Percentiles rank a stretch among this genome's conserved stretches.
Evolutionary conservation across 2,888 invertebrate species (phyloP).

Genomic region (Lasioglossum vierecki): DNA sequence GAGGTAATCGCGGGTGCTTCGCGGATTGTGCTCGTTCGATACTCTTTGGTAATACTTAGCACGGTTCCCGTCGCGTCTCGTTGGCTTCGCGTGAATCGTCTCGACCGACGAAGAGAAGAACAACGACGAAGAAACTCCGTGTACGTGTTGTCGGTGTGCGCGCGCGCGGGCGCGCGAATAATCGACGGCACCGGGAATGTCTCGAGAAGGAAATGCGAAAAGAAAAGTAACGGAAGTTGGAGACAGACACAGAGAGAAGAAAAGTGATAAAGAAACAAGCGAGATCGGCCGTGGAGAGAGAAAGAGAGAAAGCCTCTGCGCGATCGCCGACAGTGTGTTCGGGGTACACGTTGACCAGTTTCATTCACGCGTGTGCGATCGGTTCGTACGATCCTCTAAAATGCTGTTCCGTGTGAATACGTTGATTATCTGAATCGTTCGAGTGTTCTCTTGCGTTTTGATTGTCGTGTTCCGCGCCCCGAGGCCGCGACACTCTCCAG

Average conservation of each 20-base stretch:
- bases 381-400: background rate
- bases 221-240: conserved; percentile 27
- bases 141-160: conserved; percentile 1
- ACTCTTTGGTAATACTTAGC: conserved; percentile 43
- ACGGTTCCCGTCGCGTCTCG: conserved; percentile 28
- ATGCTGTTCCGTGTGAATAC: background rate
- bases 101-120: conserved; percentile 32
- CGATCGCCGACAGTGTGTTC: conserved; percentile 18
- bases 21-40: conserved; percentile 16
- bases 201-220: conserved; percentile 45
- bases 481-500: conserved; percentile 34
- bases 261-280: conserved; percentile 2
- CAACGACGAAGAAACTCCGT: conserved; percentile 45
- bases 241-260: conserved; percentile 13
- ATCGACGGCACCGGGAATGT: conserved; percentile 61
- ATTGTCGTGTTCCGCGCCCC: conserved; percentile 52
- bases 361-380: background rate
- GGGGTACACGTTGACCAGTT: conserved; percentile 1
- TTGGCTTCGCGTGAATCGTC: conserved; percentile 38
- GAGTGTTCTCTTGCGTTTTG: conserved; percentile 8
- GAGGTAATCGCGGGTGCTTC: conserved; percentile 12
- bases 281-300: conserved; percentile 25
- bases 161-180: conserved; percentile 37
- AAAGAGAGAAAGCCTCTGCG: conserved; percentile 39
- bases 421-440: conserved; percentile 5